Percentiles rank a stretch among this genome's conserved stretches.
Evolutionary conservation across 2,113 vertebrate genomes (phyloP).

Genomic region (Podilymbus podiceps): DNA sequence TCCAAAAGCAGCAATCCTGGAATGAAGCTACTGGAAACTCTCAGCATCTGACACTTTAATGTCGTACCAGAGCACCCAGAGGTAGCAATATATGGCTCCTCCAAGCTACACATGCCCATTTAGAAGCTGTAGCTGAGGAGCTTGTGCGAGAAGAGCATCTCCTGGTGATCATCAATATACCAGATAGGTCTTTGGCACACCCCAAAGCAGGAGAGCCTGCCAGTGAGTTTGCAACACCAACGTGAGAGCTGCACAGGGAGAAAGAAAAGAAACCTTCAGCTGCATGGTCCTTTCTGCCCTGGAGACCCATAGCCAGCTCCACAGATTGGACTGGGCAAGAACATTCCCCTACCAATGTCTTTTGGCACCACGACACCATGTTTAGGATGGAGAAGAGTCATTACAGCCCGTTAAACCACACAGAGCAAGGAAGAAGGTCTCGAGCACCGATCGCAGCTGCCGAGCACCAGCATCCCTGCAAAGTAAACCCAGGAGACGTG

Average conservation of each 20-base stretch:
- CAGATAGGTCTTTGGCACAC: not conserved
- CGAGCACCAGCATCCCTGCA: not conserved
- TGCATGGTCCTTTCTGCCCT: not conserved
- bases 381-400: not conserved
- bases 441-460: fast-evolving
- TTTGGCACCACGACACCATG: not conserved
- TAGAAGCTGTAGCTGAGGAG: not conserved
- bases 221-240: not conserved
- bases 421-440: not conserved
- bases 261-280: not conserved
- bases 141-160: not conserved
- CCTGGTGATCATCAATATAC: not conserved
- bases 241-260: not conserved
- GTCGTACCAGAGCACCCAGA: not conserved
- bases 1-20: not conserved
- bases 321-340: not conserved
- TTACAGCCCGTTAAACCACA: not conserved
- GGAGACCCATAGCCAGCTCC: not conserved
- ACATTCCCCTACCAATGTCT: not conserved
- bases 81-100: not conserved
- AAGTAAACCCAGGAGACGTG: not conserved
- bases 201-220: not conserved
- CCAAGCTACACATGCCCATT: not conserved
- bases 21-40: not conserved
- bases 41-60: not conserved